Conservation (phyloP, 2,888 invertebrate genomes). For the Folsomia candida region DNA sequence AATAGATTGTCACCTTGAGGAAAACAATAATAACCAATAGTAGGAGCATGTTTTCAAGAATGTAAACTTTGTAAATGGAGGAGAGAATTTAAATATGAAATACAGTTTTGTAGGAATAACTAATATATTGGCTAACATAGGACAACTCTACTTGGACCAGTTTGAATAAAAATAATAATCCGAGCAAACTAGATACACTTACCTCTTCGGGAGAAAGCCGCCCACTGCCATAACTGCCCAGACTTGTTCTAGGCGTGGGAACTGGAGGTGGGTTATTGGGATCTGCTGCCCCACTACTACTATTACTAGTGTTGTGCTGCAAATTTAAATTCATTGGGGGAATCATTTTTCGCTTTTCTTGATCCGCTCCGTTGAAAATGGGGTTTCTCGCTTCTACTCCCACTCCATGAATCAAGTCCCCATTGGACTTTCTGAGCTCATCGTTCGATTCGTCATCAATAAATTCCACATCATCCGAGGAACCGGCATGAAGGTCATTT, state of each 20-base stretch:
- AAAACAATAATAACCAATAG: slow-evolving; percentile 26
- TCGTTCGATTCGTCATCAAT: slow-evolving; percentile 27
- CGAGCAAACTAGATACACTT: no score
- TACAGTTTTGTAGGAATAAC: no score
- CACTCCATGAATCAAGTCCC: slow-evolving; percentile 19
- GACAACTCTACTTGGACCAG: no score
- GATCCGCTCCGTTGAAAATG: slow-evolving; percentile 30
- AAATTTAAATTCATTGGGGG: not conserved
- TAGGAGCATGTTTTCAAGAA: not conserved
- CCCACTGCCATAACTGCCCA: slow-evolving; percentile 33
- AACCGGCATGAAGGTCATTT: slow-evolving; percentile 33
- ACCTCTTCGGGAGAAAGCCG: slow-evolving; percentile 49
- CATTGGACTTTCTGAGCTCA: slow-evolving; percentile 16
- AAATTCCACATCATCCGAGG: slow-evolving; percentile 36
- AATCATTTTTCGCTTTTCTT: not conserved
- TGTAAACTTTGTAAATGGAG: no score
- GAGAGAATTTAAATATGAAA: no score
- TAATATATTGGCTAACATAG: no score
- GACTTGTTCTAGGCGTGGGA: slow-evolving; percentile 49
- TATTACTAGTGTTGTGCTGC: not conserved
- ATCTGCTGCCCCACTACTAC: not conserved
- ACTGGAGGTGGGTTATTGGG: slow-evolving; percentile 39
- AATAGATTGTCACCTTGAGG: slow-evolving; percentile 47
- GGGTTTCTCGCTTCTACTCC: slow-evolving; percentile 43
- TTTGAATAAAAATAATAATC: no score